Evolutionary conservation across 2,888 invertebrate genomes (phyloP), one percentile per base, ranked within the genome.

Genomic region (Geophilus truncorum): DNA sequence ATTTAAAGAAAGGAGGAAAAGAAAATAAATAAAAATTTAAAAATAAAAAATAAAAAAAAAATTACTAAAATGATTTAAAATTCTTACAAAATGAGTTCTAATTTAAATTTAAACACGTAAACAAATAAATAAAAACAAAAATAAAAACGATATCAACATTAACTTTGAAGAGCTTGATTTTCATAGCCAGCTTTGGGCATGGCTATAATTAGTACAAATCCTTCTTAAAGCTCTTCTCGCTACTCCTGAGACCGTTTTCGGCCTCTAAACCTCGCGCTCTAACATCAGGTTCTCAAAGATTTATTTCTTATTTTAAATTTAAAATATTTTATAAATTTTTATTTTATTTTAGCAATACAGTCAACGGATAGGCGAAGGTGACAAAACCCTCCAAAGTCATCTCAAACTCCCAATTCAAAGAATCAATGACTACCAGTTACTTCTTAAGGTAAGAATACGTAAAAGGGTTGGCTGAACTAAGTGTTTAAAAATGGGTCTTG

Each of bases 341-440:
- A 76, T 79, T 30, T 79, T 18, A 51, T 80, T 83, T 62, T 89
- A 95, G 95, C 93, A 93, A 87, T 90, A 94, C 89, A 93, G 94
- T 88, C 92, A 92, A 86, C 92, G 91, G 87, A 91, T 94, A 86
- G 92, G 92, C 85, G 95, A 96, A 57, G 80, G 82, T 92, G 95
- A 95, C 88, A 95, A 96, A 89, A 92, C 92, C 85, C 91, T 96
- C 85, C 90, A 92, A 85, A 96, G 96, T 88, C 96, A 97, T 89
- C 91, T 97, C 85, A 94, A 96, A 89, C 92, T 96, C 85, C 96
- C 97, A 85, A 94, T 95, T 86, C 95, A 96, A 90, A 92, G 97
- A 87, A 95, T 97, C 88, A 96, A 95, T 92, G 96, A 97, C 90
- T 97, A 97, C 88, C 96, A 96, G 89, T 92, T 96, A 85, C 92